A percentile compares a stretch with the other conserved stretches of the same genome.
These are phyloP conservation scores for Canis aureus DNA, from an alignment of 2,113 vertebrate species.

Conservation along the genomic window DNA sequence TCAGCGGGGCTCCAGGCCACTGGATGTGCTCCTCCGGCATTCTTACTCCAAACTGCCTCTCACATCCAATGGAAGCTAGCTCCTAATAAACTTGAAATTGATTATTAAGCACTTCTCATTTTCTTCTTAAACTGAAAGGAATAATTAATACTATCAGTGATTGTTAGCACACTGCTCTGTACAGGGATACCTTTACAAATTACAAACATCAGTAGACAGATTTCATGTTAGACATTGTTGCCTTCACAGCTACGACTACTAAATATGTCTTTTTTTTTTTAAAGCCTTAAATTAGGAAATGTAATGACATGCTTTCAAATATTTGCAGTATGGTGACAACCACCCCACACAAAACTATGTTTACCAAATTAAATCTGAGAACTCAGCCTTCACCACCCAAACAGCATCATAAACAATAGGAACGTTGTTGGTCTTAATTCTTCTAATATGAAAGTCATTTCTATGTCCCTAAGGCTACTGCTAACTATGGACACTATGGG, in stretches of 20 bases:
- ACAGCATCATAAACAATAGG: not conserved
- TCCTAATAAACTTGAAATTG: constrained; percentile 76
- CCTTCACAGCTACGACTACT: constrained; percentile 23
- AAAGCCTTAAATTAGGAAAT: not conserved
- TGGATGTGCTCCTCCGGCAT: not conserved
- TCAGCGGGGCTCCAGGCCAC: not conserved
- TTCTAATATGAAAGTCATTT: not conserved
- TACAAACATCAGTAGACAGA: not conserved
- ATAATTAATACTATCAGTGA: constrained; percentile 31
- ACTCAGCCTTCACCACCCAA: not conserved
- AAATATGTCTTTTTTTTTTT: constrained; percentile 3
- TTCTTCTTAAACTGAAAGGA: constrained; percentile 44
- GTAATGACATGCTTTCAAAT: constrained; percentile 4
- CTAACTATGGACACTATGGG: not conserved
- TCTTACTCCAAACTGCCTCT: not conserved
- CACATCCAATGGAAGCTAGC: not conserved
- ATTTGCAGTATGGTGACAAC: constrained; percentile 39
- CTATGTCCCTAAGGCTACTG: not conserved
- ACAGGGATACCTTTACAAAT: constrained; percentile 29
- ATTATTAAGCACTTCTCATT: constrained; percentile 20
- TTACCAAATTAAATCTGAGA: constrained; percentile 50
- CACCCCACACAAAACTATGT: constrained; percentile 39
- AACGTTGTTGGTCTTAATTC: not conserved
- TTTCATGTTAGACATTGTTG: constrained; percentile 12
- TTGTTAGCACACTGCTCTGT: not conserved